A percentile compares a stretch with the other conserved stretches of the same genome.
Conservation (phyloP, 2,797 vertebrate species). For the Epinephelus malabaricus region DNA sequence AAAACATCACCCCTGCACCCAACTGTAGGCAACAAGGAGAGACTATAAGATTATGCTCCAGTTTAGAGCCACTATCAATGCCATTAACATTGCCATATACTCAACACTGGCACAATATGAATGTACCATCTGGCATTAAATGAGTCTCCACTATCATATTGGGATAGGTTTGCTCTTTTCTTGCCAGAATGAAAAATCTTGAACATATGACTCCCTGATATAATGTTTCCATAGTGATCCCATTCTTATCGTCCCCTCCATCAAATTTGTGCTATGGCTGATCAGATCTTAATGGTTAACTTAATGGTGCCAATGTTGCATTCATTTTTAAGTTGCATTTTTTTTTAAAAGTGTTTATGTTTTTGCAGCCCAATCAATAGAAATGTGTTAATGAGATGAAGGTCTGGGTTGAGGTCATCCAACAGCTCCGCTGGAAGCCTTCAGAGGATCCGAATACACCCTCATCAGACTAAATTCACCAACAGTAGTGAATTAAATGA, state of each 20-base stretch:
- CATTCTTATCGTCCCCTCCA: not conserved
- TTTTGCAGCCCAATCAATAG: not conserved
- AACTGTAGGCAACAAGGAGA: too few species aligned
- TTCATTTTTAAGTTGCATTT: not conserved
- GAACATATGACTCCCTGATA: not conserved
- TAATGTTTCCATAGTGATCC: constrained; percentile 3
- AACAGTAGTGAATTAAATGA: constrained; percentile 4
- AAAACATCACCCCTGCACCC: too few species aligned
- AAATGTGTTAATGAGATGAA: not conserved
- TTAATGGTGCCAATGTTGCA: not conserved
- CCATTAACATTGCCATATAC: constrained; percentile 12
- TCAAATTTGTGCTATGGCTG: not conserved
- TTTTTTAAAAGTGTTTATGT: too few species aligned
- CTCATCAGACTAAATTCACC: constrained; percentile 48
- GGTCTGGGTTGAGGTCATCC: constrained; percentile 24
- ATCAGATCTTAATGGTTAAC: not conserved
- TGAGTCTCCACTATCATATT: not conserved
- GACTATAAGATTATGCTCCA: constrained; percentile 4
- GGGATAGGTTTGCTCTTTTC: not conserved
- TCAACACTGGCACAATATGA: constrained; percentile 1
- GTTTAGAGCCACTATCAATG: not conserved
- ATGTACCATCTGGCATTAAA: constrained; percentile 27
- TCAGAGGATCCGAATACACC: constrained; percentile 21
- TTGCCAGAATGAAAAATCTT: constrained; percentile 20
- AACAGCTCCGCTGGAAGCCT: constrained; percentile 22